Conservation (phyloP, 1,140 invertebrate genomes). For the Teleogryllus occipitalis region DNA sequence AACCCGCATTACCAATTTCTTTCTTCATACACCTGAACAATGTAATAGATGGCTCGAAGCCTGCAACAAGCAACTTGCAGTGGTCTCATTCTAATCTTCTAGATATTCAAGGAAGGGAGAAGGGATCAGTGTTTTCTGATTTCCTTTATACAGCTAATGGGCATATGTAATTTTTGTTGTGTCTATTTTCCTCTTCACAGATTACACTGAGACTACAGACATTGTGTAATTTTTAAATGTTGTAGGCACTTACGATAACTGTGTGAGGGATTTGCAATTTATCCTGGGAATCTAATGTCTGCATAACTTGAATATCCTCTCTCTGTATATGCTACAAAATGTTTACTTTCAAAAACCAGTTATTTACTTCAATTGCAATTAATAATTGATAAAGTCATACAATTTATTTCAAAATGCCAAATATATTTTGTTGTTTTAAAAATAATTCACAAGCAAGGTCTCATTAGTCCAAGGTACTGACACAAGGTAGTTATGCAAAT, state of each 20-base stretch:
- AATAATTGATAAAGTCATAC: background rate
- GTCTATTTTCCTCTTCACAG: too few species aligned
- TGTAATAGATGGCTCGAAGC: background rate
- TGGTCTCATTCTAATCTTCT: too few species aligned
- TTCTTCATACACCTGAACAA: background rate
- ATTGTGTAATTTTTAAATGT: background rate
- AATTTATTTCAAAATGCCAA: background rate
- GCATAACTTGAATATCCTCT: background rate
- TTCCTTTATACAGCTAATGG: too few species aligned
- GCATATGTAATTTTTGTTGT: too few species aligned
- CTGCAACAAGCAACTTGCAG: background rate
- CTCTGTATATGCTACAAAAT: background rate
- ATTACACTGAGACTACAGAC: too few species aligned
- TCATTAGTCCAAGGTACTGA: background rate
- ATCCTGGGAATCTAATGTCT: background rate
- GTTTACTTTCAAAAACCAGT: background rate
- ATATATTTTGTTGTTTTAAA: background rate
- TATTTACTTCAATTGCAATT: background rate
- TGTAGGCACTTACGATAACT: background rate
- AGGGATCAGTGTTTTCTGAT: too few species aligned
- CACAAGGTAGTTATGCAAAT: background rate
- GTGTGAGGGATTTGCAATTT: background rate
- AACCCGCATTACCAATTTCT: background rate
- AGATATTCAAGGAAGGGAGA: too few species aligned
- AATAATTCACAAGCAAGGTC: background rate